Evolutionary conservation across 2,797 vertebrate genomes (phyloP), one percentile per base, ranked within the genome.

Genomic region (Rhynchotus rufescens): DNA sequence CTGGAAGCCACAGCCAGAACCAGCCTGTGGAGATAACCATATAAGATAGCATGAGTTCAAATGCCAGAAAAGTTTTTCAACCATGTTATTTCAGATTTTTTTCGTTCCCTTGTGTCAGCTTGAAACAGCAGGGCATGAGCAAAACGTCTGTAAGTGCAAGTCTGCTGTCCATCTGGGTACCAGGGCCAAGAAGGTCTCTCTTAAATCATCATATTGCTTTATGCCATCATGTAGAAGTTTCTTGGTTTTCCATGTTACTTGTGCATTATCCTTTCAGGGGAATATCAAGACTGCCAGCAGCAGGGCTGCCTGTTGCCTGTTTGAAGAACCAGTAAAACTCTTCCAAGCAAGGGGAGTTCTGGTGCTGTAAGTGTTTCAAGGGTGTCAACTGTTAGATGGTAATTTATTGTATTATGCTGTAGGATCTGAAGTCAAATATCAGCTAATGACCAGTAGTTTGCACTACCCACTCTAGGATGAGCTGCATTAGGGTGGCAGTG

Each of bases 401-500:
- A n/a, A 30, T 45, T 44, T 89, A 17, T 15, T 12, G 71, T 51
- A 2, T 66, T 26, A 21, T 2, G 0, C 44, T 45, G 52, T 40
- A 15, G 57, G 60, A 61, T 60, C 47, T 14, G 12, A 42, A 36
- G 23, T 67, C 26, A 34, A 34, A 6, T 65, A 84, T 60, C 62
- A 54, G 21, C 23, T 28, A 7, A n/a, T 38, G 54, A 30, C 71
- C 23, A 32, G 49, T 51, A 32, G 42, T 32, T 16, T 3, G 32
- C 15, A 0, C 23, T 80, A 0, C 12, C 20, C 32, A 12, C 10
- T 51, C 23, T 4, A 0, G 1, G 19, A 14, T 51, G n/a, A 38
- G 4, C 47, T 15, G 54, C 17, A 13, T 36, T 9, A 49, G 47
- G 42, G 21, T 20, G 20, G 30, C 9, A 9, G 12, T 2, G 3